Evolutionary conservation across 2,113 vertebrate species (phyloP).

Genomic region (Lasiurus borealis): DNA sequence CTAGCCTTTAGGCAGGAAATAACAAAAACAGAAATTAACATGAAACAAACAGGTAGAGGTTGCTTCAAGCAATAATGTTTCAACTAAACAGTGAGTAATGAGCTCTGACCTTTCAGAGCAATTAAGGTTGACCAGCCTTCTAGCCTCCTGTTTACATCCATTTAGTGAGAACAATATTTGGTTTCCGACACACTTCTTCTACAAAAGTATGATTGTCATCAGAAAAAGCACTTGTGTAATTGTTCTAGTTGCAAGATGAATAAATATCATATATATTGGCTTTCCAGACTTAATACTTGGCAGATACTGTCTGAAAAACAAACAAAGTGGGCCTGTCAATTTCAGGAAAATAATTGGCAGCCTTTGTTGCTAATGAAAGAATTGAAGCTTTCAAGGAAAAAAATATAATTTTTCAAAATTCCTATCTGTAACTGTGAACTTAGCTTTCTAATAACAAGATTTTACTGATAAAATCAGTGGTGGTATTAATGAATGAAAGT

Average conservation of each 20-base stretch:
- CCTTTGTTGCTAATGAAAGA: neutral
- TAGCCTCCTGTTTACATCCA: too few relatives aligned
- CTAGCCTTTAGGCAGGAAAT: too few relatives aligned
- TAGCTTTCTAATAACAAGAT: neutral
- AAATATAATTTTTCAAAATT: neutral
- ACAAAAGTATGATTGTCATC: too few relatives aligned
- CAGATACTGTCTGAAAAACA: neutral
- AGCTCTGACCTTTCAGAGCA: too few relatives aligned
- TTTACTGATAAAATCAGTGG: neutral
- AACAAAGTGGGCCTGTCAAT: neutral
- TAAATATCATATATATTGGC: neutral
- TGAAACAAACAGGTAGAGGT: too few relatives aligned
- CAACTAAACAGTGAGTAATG: too few relatives aligned
- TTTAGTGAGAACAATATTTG: too few relatives aligned
- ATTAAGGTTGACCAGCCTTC: too few relatives aligned
- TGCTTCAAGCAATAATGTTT: too few relatives aligned
- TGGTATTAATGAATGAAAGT: neutral
- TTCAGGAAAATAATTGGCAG: neutral
- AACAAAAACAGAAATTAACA: too few relatives aligned
- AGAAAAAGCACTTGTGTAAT: neutral
- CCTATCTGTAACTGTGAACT: neutral
- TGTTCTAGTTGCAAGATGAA: neutral
- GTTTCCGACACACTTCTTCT: too few relatives aligned
- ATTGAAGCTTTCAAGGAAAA: neutral
- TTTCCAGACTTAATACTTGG: neutral